Base-by-base conservation (phyloP, 2,797 vertebrate species). In the Pristis pectinata region DNA sequence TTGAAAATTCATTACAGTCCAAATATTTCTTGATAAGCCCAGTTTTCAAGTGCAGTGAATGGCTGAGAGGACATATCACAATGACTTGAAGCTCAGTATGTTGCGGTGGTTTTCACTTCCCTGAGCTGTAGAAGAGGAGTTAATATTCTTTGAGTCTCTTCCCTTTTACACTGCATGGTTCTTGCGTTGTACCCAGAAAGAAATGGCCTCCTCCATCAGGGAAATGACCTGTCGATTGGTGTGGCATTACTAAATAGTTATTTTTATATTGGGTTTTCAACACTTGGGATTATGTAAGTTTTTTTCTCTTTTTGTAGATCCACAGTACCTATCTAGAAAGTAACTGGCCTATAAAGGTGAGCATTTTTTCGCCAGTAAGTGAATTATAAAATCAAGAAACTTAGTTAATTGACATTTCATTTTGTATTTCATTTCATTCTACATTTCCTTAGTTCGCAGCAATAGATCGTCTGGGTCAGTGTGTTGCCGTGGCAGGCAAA, bases 301-400 rank as follows among this genome's bases (percentile, higher is more conserved):
- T 74, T 95, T 95, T 87, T 96, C 27, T n/a, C 67, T 95, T 95
- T 95, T 95, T 96, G 13, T 96, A 99, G 99, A 99, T 99, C 97
- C 98, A 99, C 96, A 99, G 98, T 97, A 99, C 98, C 95, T 99
- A 99, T 97, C 97, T 99, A 95, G 99, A 99, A 97, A 99, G 98
- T 96, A 99, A 99, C 97, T 99, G 99, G 99, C 99, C 99, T 94
- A 98, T 99, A 96, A 97, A 98, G 98, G 99, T 99, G 95, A 98
- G 98, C 72, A 0, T 1, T 77, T 83, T 94, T 94, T 95, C 2
- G 8, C 0, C 80, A 93, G 4, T 87, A 44, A 37, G 3, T 92
- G 30, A 67, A 77, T 85, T 5, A 61, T 95, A 70, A 80, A 64
- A 49, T 92, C 24, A 53, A 7, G 37, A 34, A 61, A 49, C 56